phyloP scores from a whole-genome alignment of 92 coral and sea anemone species.

The Ricordea florida region DNA sequence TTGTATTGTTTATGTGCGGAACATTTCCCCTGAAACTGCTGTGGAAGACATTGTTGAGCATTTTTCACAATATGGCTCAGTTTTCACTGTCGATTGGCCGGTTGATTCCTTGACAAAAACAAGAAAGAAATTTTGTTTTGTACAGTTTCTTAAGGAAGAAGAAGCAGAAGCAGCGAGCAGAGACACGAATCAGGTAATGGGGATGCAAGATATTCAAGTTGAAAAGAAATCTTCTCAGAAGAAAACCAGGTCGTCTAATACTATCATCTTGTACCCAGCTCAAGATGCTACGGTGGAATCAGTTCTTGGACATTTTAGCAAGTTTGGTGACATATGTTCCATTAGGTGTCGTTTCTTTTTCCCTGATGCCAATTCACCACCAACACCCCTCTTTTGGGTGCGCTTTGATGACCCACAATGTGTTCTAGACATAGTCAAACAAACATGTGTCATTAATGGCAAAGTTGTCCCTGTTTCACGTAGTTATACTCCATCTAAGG shows the following conservation, averaged over 20 bases:
- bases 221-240: not conserved
- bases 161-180: slow-evolving; percentile 12
- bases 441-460: not conserved
- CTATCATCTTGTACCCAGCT: slow-evolving; percentile 28
- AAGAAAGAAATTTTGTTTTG: slow-evolving; percentile 51
- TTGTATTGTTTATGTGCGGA: slow-evolving; percentile 1
- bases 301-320: slow-evolving; percentile 34
- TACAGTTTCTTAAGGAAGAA: slow-evolving; percentile 36
- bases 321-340: slow-evolving; percentile 11
- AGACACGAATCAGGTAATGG: slow-evolving; percentile 7
- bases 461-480: not conserved
- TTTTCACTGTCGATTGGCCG: slow-evolving; percentile 19
- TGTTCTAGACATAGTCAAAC: not conserved
- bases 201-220: slow-evolving; percentile 5
- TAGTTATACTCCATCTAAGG: no score
- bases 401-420: not conserved
- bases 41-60: slow-evolving; percentile 21
- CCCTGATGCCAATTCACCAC: not conserved
- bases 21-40: slow-evolving; percentile 6
- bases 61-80: slow-evolving; percentile 58
- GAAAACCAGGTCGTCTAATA: not conserved
- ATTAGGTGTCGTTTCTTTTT: not conserved
- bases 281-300: slow-evolving; percentile 41
- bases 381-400: not conserved
- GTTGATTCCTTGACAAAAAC: not conserved